A percentile compares a stretch with the other conserved stretches of the same genome.
These are phyloP conservation scores for Cardinalis cardinalis DNA, from an alignment of 2,113 vertebrate species.

Conservation along the genomic window DNA sequence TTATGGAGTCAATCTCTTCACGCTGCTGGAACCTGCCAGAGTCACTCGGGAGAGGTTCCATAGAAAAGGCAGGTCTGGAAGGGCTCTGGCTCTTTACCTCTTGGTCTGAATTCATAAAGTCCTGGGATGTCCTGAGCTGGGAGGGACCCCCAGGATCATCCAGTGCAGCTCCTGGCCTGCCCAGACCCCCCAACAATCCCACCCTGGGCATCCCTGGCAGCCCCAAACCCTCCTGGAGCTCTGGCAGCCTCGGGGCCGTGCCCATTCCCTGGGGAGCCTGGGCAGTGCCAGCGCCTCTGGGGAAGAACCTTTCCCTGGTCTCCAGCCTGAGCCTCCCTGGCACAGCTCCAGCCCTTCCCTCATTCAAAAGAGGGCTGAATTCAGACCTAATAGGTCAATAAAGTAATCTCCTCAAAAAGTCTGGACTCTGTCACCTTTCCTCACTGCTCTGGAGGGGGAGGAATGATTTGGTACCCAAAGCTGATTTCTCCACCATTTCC, in stretches of 20 bases:
- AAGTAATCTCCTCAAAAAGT: background rate
- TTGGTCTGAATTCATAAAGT: background rate
- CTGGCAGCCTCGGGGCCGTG: background rate
- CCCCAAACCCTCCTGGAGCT: background rate
- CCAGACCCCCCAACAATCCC: accelerated
- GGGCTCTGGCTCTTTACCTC: background rate
- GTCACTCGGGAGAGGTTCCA: background rate
- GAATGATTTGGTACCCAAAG: background rate
- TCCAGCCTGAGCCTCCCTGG: background rate
- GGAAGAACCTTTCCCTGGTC: accelerated
- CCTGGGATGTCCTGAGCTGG: background rate
- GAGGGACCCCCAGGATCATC: background rate
- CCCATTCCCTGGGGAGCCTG: background rate
- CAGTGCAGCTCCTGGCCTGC: background rate
- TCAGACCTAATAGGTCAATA: background rate
- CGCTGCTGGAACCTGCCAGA: background rate
- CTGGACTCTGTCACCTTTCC: background rate
- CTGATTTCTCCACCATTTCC: background rate
- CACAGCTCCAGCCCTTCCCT: background rate
- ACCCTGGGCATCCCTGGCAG: background rate
- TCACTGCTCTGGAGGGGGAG: background rate
- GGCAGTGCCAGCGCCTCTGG: background rate
- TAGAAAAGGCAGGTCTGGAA: background rate
- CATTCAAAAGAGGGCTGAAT: background rate
- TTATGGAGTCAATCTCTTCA: background rate